These are phyloP conservation scores for Pemphredon lugubris DNA, from an alignment of 2,888 invertebrate species.

Conservation along the genomic window DNA sequence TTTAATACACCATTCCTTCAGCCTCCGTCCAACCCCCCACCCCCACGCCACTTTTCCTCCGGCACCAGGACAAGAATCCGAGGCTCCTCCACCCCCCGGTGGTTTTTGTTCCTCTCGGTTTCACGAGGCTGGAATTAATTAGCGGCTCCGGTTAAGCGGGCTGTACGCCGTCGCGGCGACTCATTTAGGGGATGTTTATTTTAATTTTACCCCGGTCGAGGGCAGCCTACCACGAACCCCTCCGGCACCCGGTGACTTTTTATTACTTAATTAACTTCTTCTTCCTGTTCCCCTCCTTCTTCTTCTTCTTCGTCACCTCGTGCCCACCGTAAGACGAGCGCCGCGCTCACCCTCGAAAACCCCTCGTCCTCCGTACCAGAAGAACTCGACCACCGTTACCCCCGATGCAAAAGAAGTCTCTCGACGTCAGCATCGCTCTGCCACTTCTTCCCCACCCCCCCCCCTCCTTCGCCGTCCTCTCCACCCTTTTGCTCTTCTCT, in stretches of 20 bases:
- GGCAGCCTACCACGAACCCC: conserved; percentile 36
- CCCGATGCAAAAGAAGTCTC: too few species aligned
- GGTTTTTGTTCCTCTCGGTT: conserved; percentile 73
- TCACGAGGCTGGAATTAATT: conserved; percentile 78
- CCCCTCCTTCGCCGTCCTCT: background rate
- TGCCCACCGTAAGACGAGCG: conserved; percentile 24
- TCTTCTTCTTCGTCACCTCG: conserved; percentile 45
- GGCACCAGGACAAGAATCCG: conserved; percentile 52
- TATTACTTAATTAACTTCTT: conserved; percentile 78
- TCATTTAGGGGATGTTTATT: conserved; percentile 80
- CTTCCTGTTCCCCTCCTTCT: conserved; percentile 48
- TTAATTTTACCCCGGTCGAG: conserved; percentile 73
- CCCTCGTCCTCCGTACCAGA: conserved; percentile 8
- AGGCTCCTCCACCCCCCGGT: conserved; percentile 39
- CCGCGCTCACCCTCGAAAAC: conserved; percentile 18
- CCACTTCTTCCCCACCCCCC: background rate
- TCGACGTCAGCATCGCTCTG: too few species aligned
- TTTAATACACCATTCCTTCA: conserved; percentile 75
- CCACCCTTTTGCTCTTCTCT: background rate
- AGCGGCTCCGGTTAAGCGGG: conserved; percentile 72
- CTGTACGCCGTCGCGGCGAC: conserved; percentile 62
- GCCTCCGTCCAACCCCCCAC: conserved; percentile 49
- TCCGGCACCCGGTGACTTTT: conserved; percentile 73
- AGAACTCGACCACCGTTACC: background rate
- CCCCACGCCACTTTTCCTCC: conserved; percentile 54